phyloP scores from a whole-genome alignment of 2,797 vertebrate species.

The Galagoides demidoff region DNA sequence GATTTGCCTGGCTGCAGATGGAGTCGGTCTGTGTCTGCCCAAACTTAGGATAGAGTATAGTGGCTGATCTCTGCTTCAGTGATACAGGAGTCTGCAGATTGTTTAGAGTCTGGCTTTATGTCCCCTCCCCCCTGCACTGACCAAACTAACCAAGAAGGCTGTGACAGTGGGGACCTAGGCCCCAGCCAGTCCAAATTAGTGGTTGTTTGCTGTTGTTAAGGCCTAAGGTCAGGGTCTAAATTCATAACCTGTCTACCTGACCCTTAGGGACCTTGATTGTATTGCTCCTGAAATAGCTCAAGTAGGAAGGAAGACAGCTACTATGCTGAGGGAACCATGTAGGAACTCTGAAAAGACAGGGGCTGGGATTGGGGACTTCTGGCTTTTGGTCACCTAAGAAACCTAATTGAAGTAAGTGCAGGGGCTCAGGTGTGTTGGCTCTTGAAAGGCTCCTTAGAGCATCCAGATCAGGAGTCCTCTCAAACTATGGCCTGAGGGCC shows the following conservation, averaged over 20 bases:
- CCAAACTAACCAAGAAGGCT: neutral
- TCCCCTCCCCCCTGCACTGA: neutral
- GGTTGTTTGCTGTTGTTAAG: neutral
- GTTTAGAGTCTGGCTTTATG: neutral
- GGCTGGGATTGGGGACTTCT: neutral
- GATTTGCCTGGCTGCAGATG: neutral
- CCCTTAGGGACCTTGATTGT: neutral
- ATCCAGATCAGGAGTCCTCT: too few relatives aligned
- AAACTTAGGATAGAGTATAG: neutral
- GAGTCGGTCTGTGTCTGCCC: neutral
- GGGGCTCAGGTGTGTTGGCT: neutral
- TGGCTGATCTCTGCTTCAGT: neutral
- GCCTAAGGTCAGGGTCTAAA: neutral
- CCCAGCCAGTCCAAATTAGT: neutral
- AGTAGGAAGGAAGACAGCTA: neutral
- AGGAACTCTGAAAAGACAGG: neutral
- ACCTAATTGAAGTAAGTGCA: neutral
- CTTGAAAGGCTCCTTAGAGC: fast-evolving
- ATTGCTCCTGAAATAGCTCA: neutral
- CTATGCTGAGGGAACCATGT: neutral
- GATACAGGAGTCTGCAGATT: neutral
- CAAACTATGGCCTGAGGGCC: too few relatives aligned
- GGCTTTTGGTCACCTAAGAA: neutral
- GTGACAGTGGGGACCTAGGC: neutral
- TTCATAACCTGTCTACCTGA: slow-evolving; percentile 1